These are phyloP conservation scores for Syrista parreyssii DNA, from an alignment of 2,888 invertebrate species.

Conservation along the genomic window DNA sequence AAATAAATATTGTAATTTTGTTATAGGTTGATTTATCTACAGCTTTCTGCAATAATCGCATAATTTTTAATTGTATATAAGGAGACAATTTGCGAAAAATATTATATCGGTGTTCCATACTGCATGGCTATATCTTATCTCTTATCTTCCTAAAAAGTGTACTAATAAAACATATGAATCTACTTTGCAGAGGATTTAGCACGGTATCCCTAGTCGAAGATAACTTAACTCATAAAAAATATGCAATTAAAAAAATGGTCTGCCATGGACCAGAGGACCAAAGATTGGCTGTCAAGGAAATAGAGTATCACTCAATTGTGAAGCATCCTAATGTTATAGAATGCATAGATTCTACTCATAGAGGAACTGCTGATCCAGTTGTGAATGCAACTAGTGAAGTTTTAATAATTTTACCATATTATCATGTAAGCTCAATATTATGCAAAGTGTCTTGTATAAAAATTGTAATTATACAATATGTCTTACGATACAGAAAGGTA, in stretches of 20 bases:
- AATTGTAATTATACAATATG: conserved; percentile 23
- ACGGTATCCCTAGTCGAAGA: conserved; percentile 83
- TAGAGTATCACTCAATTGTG: conserved; percentile 77
- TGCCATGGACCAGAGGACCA: conserved; percentile 85
- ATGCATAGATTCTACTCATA: conserved; percentile 76
- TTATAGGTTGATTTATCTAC: neutral
- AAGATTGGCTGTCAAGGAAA: conserved; percentile 77
- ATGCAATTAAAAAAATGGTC: conserved; percentile 83
- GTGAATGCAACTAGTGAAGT: conserved; percentile 78
- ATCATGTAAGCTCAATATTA: conserved; percentile 66
- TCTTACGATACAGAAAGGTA: conserved; percentile 71
- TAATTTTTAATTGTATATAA: conserved; percentile 1
- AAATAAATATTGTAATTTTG: conserved; percentile 3
- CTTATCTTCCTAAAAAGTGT: neutral
- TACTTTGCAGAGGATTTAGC: conserved; percentile 79
- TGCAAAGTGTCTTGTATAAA: no score
- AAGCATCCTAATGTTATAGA: conserved; percentile 81
- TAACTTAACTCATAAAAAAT: conserved; percentile 72
- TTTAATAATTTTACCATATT: conserved; percentile 80
- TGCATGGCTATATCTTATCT: no score
- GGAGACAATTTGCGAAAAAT: neutral
- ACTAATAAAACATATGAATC: conserved; percentile 15
- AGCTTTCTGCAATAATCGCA: neutral
- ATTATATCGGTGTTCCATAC: neutral
- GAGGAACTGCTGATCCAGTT: conserved; percentile 75